Base-by-base conservation (phyloP, 2,888 invertebrate species). In the Lithosia quadra region DNA sequence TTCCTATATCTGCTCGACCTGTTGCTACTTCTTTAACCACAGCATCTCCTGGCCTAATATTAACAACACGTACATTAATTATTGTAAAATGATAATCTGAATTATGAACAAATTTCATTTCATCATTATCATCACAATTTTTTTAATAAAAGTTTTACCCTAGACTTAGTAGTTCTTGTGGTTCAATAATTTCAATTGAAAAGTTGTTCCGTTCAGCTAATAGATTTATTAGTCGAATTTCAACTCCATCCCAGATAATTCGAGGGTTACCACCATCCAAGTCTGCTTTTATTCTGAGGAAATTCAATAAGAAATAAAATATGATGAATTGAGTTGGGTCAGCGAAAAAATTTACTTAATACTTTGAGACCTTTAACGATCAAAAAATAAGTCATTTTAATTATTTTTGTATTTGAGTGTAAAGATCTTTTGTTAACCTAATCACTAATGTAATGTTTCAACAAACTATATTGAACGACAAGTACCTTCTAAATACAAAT, bases 181-280 rank as follows among this genome's bases (percentile, higher is more conserved):
- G 96, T 82, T 97, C 97, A 53, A 95, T 88, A 70, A 97, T 96
- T 86, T 97, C 97, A 10, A 96, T 93, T 0, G 97, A 96, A 83
- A 98, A 97, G 84, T 98, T 97, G 63, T 97, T 96, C 76, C 95
- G 93, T 76, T 95, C 91, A 0, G 96, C 95, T 28, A 98, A 87
- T 53, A 97, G 82, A 71, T 95, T 91, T 1, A 98, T 87, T 18
- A 97, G 82, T 73, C 97, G 95, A 65, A 97, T 91, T 93, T 98
- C 98, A n/a, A 97, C 89, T 11, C 98, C 98, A 86, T 97, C 97
- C 97, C 97, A 97, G 49, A 82, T 79, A 0, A 93, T 88, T 81
- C 88, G 86, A 43, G 91, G 90, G 79, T 93, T 91, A 13, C 95
- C 92, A 53, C 95, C 95, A 67, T 95, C 93, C 9, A 77, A 86